Evolutionary conservation across 2,888 invertebrate genomes (phyloP).

Genomic region (Erebia epiphron): DNA sequence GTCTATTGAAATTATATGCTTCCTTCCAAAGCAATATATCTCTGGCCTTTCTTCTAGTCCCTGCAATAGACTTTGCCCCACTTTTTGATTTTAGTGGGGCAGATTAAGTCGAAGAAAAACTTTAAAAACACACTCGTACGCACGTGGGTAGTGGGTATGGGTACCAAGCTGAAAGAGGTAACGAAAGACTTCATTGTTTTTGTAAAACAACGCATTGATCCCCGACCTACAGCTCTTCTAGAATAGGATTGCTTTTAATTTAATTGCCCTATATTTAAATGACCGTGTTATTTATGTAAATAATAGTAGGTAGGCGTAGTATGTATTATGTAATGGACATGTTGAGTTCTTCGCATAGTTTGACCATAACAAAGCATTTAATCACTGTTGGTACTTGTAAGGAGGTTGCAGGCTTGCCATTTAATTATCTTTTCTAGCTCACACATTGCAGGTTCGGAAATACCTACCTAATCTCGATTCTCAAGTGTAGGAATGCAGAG

Average conservation of each 20-base stretch:
- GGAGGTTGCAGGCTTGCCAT: background rate
- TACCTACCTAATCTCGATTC: no score
- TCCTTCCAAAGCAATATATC: no score
- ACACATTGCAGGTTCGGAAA: no score
- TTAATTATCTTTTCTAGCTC: background rate
- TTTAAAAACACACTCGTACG: no score
- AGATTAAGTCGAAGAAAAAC: no score
- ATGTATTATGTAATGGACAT: conserved; percentile 4
- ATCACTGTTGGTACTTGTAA: background rate
- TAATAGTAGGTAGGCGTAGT: background rate
- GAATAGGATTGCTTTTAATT: conserved; percentile 1
- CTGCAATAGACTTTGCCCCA: no score
- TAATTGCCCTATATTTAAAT: conserved; percentile 7
- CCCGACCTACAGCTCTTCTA: conserved; percentile 5
- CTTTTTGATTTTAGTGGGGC: no score
- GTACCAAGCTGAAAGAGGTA: background rate
- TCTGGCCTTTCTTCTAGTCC: no score
- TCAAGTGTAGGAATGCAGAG: no score
- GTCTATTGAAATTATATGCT: no score
- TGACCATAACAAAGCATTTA: background rate
- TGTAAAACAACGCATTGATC: background rate
- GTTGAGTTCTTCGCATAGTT: conserved; percentile 1
- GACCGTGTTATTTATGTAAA: background rate
- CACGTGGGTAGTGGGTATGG: no score
- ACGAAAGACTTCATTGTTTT: conserved; percentile 11